Base-by-base conservation (phyloP, 1,140 invertebrate species). In the Bombus consobrinus region DNA sequence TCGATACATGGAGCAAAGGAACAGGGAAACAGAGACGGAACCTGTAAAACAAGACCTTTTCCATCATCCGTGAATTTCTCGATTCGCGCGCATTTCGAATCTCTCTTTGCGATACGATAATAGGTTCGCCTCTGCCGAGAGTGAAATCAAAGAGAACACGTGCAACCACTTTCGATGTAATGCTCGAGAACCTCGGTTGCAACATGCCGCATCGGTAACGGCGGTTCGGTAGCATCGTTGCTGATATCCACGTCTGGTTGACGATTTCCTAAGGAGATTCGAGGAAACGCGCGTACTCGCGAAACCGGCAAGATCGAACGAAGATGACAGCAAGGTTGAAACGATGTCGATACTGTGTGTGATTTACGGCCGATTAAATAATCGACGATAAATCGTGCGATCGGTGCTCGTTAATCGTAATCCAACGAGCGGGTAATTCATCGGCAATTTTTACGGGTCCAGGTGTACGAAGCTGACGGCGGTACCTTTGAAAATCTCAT, bases 351-450 rank as follows among this genome's bases (percentile, higher is more conserved):
- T n/a, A 41, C 32, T 4, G 8, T 1, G 2, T 3, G 18, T 41
- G 69, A 81, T 75, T 85, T 68, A 85, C 72, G 79, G 22, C 3
- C 71, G 84, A 74, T 74, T 22, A 64, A 81, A 83, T 90, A 87
- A 84, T n/a, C 71, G 84, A 84, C 57, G 43, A 81, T 81, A 81
- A 88, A 88, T 91, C 89, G 90, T 74, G 78, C 86, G 87, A 77
- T 79, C 78, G 59, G 8, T n/a, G 66, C 79, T 88, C 82, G 69
- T 85, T 77, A 77, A 87, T 79, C 85, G 84, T 83, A 57, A 77
- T 87, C 81, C 68, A 80, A 83, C 85, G 83, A 62, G 57, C 68
- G 25, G 28, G 57, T 78, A 74, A 88, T 83, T 84, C 76, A 53
- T n/a, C 12, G 22, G 22, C 1, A 76, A 76, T 81, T 77, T 76